These are phyloP conservation scores for Cepaea hortensis DNA, from an alignment of 2,888 invertebrate species.

Conservation along the genomic window DNA sequence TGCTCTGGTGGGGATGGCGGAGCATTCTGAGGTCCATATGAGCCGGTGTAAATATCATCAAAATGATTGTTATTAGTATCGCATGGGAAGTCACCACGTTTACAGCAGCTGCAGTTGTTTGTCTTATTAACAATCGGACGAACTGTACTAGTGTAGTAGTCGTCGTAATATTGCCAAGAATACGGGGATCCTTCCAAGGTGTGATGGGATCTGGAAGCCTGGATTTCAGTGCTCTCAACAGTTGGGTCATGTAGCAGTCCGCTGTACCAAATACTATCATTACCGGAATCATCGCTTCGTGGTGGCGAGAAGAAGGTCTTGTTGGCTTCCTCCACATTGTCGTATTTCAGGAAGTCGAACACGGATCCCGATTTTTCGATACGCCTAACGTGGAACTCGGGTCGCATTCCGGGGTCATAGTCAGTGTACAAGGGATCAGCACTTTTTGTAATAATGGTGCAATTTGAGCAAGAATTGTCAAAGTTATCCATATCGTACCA, in stretches of 20 bases:
- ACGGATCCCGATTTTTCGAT: background rate
- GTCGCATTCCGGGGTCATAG: slow-evolving; percentile 23
- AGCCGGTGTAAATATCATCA: slow-evolving; percentile 40
- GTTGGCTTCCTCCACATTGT: background rate
- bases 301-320: slow-evolving; percentile 1
- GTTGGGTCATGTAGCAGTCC: background rate
- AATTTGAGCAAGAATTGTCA: background rate
- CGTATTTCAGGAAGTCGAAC: slow-evolving; percentile 37
- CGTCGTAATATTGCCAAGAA: slow-evolving; percentile 8
- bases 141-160: slow-evolving; percentile 34
- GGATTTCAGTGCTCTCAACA: background rate
- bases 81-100: background rate
- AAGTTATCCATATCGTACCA: slow-evolving; percentile 6
- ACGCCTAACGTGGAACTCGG: slow-evolving; percentile 11
- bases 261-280: slow-evolving; percentile 28
- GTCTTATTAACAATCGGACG: slow-evolving; percentile 21
- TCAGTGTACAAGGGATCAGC: slow-evolving; percentile 32
- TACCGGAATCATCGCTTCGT: background rate
- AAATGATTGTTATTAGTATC: slow-evolving; percentile 41
- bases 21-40: slow-evolving; percentile 8
- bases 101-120: background rate
- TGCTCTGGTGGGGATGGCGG: background rate
- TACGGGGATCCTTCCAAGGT: background rate
- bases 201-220: background rate
- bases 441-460: slow-evolving; percentile 27